These are phyloP conservation scores for Catostylus mosaicus DNA, from an alignment of 30 jellyfish, hydroid and myxozoan genomes.

Conservation along the genomic window DNA sequence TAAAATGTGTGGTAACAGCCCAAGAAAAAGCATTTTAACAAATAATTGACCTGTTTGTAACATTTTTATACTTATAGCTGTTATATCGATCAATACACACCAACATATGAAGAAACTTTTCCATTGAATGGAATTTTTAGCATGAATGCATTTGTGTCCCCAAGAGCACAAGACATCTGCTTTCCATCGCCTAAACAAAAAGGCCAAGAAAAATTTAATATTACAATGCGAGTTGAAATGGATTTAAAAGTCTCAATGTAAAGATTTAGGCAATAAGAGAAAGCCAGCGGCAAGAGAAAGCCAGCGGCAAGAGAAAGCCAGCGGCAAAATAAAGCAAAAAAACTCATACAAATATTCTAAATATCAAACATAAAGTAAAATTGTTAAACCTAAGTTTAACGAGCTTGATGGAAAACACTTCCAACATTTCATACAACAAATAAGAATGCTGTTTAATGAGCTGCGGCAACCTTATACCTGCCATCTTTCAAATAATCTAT, in stretches of 20 bases:
- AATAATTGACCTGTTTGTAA: not conserved
- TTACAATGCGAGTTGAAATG: not conserved
- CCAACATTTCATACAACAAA: no score
- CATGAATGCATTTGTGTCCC: slow-evolving; percentile 63
- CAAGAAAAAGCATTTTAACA: not conserved
- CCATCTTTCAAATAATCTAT: no score
- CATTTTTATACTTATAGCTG: not conserved
- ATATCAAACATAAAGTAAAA: no score
- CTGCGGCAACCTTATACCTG: no score
- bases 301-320: not conserved
- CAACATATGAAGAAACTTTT: slow-evolving; percentile 62
- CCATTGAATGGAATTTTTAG: slow-evolving; percentile 60
- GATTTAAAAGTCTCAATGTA: not conserved
- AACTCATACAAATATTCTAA: not conserved
- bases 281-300: not conserved
- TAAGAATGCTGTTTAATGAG: no score
- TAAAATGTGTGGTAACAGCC: not conserved
- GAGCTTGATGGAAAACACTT: no score
- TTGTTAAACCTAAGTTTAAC: no score
- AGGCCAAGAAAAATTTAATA: not conserved
- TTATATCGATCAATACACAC: slow-evolving; percentile 21
- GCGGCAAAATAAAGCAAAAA: not conserved
- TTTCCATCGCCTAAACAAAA: slow-evolving; percentile 75
- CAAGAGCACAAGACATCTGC: slow-evolving; percentile 85
- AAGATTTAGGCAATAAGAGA: not conserved